These are phyloP conservation scores for Colletes latitarsis DNA, from an alignment of 1,140 invertebrate genomes.

Conservation along the genomic window DNA sequence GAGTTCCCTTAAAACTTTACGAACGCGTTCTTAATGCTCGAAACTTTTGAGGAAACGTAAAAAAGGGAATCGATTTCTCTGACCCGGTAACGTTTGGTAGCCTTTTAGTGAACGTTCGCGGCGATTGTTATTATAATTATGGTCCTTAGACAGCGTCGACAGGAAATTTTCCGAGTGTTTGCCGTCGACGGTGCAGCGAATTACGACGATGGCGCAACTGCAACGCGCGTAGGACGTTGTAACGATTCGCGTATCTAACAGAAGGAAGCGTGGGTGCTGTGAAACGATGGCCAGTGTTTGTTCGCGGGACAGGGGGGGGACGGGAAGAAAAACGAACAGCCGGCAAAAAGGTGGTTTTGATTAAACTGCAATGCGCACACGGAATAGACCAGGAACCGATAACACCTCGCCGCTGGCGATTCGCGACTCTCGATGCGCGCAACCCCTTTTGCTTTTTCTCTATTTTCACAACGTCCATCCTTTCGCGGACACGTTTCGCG, in stretches of 20 bases:
- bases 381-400: slow-evolving; percentile 29
- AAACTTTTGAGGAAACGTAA: too few relatives aligned
- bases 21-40: too few relatives aligned
- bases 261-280: neutral
- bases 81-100: too few relatives aligned
- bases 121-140: too few relatives aligned
- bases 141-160: too few relatives aligned
- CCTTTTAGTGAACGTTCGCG: too few relatives aligned
- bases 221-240: neutral
- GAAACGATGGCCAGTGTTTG: slow-evolving; percentile 5
- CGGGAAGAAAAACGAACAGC: neutral
- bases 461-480: neutral
- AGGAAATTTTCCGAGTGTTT: neutral
- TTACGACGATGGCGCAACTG: neutral
- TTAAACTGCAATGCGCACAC: slow-evolving; percentile 51
- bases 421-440: slow-evolving; percentile 13
- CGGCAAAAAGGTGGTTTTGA: slow-evolving; percentile 52
- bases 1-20: too few relatives aligned
- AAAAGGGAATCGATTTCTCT: too few relatives aligned
- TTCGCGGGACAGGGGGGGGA: neutral
- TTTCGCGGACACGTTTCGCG: neutral
- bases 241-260: neutral
- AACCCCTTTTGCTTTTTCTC: neutral
- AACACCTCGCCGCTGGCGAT: slow-evolving; percentile 23
- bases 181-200: neutral